Percentiles rank a stretch among this genome's conserved stretches.
Conservation (phyloP, 2,797 vertebrate genomes). For the Graptemys geographica region DNA sequence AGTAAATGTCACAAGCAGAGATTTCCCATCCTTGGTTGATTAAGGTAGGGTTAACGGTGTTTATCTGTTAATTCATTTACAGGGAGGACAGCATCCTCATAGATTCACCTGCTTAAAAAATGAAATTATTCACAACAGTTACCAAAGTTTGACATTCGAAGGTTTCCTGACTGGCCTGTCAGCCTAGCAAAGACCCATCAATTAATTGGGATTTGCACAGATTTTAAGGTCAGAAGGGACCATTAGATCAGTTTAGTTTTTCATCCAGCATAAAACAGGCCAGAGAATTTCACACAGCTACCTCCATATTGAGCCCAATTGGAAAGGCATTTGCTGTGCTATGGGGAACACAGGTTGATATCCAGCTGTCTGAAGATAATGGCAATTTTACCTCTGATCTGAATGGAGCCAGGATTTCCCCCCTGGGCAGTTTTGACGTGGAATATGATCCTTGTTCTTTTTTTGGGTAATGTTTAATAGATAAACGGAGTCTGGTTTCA, state of each 20-base stretch:
- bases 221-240: neutral
- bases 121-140: neutral
- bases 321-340: neutral
- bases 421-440: neutral
- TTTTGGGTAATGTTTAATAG: neutral
- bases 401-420: neutral
- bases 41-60: neutral
- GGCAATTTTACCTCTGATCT: neutral
- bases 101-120: neutral
- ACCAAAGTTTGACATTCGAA: neutral
- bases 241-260: neutral
- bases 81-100: neutral
- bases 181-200: neutral
- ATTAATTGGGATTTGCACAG: neutral
- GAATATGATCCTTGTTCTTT: neutral
- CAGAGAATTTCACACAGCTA: neutral
- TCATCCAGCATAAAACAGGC: neutral
- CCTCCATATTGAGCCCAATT: neutral
- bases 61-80: neutral
- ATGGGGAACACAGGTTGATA: neutral
- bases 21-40: conserved; percentile 12
- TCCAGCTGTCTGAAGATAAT: neutral
- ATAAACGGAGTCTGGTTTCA: neutral
- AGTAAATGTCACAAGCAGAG: conserved; percentile 46
- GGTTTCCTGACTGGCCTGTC: neutral